Percentiles rank a stretch among this genome's conserved stretches.
Conservation (phyloP, 2,113 vertebrate genomes). For the Alethe diademata region DNA sequence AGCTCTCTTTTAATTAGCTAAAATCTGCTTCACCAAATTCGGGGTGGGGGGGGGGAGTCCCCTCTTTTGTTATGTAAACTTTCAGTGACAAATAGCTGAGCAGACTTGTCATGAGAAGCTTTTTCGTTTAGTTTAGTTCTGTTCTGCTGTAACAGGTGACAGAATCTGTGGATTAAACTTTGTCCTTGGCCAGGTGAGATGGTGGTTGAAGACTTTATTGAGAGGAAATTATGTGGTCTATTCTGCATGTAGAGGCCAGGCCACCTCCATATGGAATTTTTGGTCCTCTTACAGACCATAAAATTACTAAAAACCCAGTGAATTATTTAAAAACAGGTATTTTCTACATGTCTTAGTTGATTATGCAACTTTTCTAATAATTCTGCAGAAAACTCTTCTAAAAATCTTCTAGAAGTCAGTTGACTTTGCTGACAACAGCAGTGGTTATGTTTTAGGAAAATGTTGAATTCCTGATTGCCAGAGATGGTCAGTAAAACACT, state of each 20-base stretch:
- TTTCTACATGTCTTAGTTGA: neutral
- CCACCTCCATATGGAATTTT: neutral
- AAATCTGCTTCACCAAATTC: neutral
- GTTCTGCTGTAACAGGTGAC: neutral
- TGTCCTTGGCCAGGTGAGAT: neutral
- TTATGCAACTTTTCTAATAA: neutral
- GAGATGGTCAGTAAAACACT: neutral
- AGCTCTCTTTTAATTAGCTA: neutral
- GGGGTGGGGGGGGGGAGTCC: fast-evolving
- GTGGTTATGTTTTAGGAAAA: neutral
- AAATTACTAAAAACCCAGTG: neutral
- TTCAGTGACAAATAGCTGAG: neutral
- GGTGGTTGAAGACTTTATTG: neutral
- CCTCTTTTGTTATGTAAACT: neutral
- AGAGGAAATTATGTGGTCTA: neutral
- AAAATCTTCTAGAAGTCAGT: neutral
- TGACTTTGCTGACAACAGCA: neutral
- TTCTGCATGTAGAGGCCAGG: neutral
- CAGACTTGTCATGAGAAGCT: neutral
- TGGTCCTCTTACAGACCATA: neutral
- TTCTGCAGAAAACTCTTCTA: neutral
- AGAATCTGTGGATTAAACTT: neutral
- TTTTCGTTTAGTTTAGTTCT: neutral
- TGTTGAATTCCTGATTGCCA: neutral
- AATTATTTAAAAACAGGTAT: neutral